Base-by-base conservation (phyloP, 2,797 vertebrate species). In the Dendrocincla tyrannina region DNA sequence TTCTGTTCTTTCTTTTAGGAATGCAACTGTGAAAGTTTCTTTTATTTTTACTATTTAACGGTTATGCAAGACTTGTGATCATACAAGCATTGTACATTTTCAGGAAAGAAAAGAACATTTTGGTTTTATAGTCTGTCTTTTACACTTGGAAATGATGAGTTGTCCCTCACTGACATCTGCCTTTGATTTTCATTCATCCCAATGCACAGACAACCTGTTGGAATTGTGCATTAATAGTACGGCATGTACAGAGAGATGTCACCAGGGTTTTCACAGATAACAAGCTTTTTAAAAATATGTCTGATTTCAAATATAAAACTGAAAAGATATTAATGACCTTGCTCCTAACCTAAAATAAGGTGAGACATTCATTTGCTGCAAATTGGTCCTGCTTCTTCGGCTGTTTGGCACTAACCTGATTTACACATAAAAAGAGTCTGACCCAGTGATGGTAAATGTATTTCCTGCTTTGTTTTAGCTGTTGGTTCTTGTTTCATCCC, bases 181-280 rank as follows among this genome's bases (percentile, higher is more conserved):
- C 58, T 95, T 96, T 96, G 92, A 95, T 96, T 88, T 80, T 85
- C 55, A 70, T 22, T 92, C 59, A 74, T 88, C 67, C 55, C 63
- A 90, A 89, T 73, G 77, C 70, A 85, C 75, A 93, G 69, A 69
- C 35, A 88, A 80, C 56, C 60, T 64, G 64, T 80, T 91, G 58
- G 86, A 93, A 92, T 37, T 95, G 55, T 87, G 42, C 84, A 85
- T 87, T 94, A 92, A 85, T 41, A 70, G 49, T 85, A 85, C 20
- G 46, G 50, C 37, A 44, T 25, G 42, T 79, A 77, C 81, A 95
- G 78, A 96, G 89, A 77, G 49, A 80, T 77, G 49, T 78, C 89
- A 66, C 86, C 13, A 58, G 68, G 44, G 67, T 66, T 93, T 96
- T 89, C 42, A 78, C 0, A 0, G 49, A 89, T 85, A 83, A 92